Percentiles rank a stretch among this genome's conserved stretches.
Evolutionary conservation across 2,113 vertebrate genomes (phyloP).

Genomic region (Thalassoma bifasciatum): DNA sequence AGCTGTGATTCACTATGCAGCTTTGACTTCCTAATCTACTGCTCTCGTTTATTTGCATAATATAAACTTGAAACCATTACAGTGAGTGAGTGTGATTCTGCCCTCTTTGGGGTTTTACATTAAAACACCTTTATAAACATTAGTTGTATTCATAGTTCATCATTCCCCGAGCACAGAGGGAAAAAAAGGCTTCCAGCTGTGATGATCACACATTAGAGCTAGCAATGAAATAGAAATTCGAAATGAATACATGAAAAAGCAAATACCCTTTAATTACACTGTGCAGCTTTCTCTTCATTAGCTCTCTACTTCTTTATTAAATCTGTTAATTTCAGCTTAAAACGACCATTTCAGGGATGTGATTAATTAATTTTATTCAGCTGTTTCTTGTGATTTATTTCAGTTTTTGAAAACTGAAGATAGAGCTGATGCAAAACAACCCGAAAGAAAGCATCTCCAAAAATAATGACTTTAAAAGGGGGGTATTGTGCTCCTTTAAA

Average conservation of each 20-base stretch:
- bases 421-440: too few relatives aligned
- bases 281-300: not conserved
- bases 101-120: conserved; percentile 25
- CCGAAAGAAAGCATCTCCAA: too few relatives aligned
- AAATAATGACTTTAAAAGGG: too few relatives aligned
- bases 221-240: conserved; percentile 1
- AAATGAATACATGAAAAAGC: conserved; percentile 21
- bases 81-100: not conserved
- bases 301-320: not conserved
- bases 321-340: conserved; percentile 1
- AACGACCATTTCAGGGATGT: not conserved
- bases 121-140: conserved; percentile 35
- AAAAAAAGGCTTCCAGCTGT: conserved; percentile 16
- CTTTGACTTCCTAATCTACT: conserved; percentile 41
- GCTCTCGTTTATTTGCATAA: conserved; percentile 49
- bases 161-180: not conserved
- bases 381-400: not conserved
- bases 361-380: not conserved
- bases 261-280: conserved; percentile 14
- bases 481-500: too few relatives aligned
- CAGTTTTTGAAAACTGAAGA: too few relatives aligned
- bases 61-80: conserved; percentile 40
- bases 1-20: conserved; percentile 34
- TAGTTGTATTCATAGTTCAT: not conserved
- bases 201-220: not conserved